These are phyloP conservation scores for Brachionus paranguensis DNA, from an alignment of 1,140 invertebrate species.

Conservation along the genomic window DNA sequence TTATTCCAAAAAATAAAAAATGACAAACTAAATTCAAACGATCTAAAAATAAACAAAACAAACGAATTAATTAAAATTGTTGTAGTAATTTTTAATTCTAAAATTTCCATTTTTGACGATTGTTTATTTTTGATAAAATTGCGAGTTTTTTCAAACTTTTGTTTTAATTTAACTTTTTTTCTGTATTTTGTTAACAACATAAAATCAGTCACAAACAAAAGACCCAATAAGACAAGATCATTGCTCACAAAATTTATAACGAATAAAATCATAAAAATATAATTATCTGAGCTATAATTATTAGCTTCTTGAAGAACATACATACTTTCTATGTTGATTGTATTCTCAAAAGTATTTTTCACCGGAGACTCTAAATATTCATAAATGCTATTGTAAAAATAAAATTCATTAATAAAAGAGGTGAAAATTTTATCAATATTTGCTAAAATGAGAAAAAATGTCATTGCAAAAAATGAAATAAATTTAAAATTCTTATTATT, in stretches of 20 bases:
- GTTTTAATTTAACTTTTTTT: not conserved
- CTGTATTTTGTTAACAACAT: not conserved
- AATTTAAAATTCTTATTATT: not conserved
- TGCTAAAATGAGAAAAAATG: not conserved
- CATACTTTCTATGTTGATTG: not conserved
- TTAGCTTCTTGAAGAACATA: not conserved
- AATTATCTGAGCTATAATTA: not conserved
- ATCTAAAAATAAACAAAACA: not conserved
- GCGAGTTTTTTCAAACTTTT: not conserved
- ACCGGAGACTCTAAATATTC: not conserved
- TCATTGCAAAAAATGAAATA: not conserved
- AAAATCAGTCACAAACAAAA: not conserved
- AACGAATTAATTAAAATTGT: not conserved
- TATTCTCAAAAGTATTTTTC: not conserved
- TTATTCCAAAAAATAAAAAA: not conserved
- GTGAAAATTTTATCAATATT: not conserved
- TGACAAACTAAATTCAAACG: not conserved
- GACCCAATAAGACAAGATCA: not conserved
- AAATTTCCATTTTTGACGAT: not conserved
- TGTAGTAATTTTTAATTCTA: not conserved
- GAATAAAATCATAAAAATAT: not conserved
- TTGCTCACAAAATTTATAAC: not conserved
- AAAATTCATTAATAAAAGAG: not conserved
- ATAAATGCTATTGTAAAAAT: not conserved
- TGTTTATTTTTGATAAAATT: not conserved